A percentile compares a stretch with the other conserved stretches of the same genome.
Conservation (phyloP, 2,888 invertebrate genomes). For the Branchipolynoe longqiensis region DNA sequence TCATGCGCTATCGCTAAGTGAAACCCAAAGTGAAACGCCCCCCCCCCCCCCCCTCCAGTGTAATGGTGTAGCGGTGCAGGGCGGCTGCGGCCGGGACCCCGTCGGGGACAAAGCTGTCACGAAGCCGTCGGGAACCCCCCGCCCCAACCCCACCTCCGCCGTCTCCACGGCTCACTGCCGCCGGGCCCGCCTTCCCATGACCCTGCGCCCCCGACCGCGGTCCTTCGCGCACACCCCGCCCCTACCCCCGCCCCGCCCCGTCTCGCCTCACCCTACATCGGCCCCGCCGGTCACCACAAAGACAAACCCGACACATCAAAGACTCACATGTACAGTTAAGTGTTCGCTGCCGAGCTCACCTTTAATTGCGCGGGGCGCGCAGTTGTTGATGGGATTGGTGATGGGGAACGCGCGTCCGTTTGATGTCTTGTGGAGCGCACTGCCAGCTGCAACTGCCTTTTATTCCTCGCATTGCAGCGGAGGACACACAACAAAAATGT, state of each 20-base stretch:
- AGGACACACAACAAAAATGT: no score
- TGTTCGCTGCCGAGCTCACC: background rate
- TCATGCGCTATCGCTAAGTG: no score
- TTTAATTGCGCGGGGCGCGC: slow-evolving; percentile 13
- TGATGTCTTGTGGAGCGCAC: slow-evolving; percentile 12
- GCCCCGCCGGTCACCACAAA: slow-evolving; percentile 9
- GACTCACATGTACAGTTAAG: slow-evolving; percentile 25
- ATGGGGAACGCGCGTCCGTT: slow-evolving; percentile 28
- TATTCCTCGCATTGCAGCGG: background rate
- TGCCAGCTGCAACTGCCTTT: background rate
- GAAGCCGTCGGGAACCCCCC: background rate
- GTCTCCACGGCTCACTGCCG: background rate
- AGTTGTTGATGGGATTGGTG: slow-evolving; percentile 15
- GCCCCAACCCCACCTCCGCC: background rate
- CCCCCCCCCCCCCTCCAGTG: no score
- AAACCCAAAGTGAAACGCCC: no score
- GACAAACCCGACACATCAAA: slow-evolving; percentile 39
- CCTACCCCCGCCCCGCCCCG: no score
- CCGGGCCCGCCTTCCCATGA: slow-evolving; percentile 10
- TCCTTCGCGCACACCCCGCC: background rate
- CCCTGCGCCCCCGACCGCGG: background rate
- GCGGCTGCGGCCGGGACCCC: background rate
- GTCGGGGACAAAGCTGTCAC: slow-evolving; percentile 21
- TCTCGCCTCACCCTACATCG: no score
- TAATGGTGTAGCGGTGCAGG: no score